Evolutionary conservation across 2,797 vertebrate species (phyloP).

Genomic region (Muraenolepis orangiensis): DNA sequence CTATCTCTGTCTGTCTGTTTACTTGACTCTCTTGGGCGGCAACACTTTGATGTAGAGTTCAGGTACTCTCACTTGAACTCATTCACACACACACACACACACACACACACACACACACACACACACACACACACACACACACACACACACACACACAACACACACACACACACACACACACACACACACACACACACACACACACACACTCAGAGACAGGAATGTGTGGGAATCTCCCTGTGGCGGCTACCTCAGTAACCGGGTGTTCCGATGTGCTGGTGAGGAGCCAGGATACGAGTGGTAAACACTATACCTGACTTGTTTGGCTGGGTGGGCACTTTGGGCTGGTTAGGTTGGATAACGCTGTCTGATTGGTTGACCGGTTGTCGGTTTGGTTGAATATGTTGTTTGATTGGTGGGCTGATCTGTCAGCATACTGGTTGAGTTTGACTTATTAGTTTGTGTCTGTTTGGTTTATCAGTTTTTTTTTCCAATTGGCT

Average conservation of each 20-base stretch:
- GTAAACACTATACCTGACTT: background rate
- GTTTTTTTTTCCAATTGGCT: background rate
- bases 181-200: conserved; percentile 34
- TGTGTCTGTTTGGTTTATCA: background rate
- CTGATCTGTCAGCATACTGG: conserved; percentile 51
- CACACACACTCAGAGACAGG: conserved; percentile 40
- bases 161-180: background rate
- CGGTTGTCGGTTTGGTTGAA: no score
- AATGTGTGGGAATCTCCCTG: conserved; percentile 73
- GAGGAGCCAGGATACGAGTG: conserved; percentile 61
- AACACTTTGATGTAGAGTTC: background rate
- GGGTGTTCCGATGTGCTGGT: conserved; percentile 61
- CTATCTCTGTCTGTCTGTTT: background rate
- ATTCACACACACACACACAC: conserved; percentile 22
- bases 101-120: conserved; percentile 22
- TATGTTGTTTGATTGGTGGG: conserved; percentile 30
- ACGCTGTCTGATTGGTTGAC: no score
- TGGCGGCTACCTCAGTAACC: conserved; percentile 71
- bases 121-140: conserved; percentile 28
- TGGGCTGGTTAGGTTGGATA: background rate
- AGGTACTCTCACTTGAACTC: conserved; percentile 9
- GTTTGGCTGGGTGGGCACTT: background rate
- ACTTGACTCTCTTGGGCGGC: background rate
- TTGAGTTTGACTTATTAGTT: no score
- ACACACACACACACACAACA: conserved; percentile 31